Evolutionary conservation across 2,113 vertebrate species (phyloP), one percentile per base, ranked within the genome.

Genomic region (Mirounga angustirostris): DNA sequence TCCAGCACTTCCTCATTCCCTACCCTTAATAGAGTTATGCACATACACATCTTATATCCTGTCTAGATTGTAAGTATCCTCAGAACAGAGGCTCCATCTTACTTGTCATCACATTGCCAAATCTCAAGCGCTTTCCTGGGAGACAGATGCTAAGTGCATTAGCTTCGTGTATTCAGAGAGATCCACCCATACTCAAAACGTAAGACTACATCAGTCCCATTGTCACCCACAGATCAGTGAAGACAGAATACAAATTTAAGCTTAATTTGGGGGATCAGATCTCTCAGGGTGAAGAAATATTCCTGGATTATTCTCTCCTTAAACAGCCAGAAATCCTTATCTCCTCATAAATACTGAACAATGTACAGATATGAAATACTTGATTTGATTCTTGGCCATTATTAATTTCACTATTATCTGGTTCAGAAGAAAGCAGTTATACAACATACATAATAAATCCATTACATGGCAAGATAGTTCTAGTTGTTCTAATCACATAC

Each of bases 331-430:
- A 97, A 96, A 61, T 71, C 12, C 81, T 92, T 83, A 21, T 56
- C 59, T 96, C 81, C 30, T 89, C 80, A 14, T 22, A 61, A 80
- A 59, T 87, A 61, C 6, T 36, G 50, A 86, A 56, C 74, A 89
- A 12, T 6, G 16, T 46, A 36, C 8, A 81, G 22, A 81, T 89
- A 7, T 19, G 18, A 92, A 94, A 89, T 74, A 13, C 7, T 78
- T 43, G 87, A 74, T 94, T 40, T 67, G 50, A 76, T 65, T 87
- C 67, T 63, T 86, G 59, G 33, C 36, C 67, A 21, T 69, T 58
- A 56, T 28, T 81, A 74, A 93, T 94, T 95, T 94, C 73, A 78
- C 16, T 58, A 79, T 52, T 43, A 89, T 54, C 74, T 67, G 30
- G 22, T 74, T 95, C 78, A 80, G 46, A 91, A 43, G n/a, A 65